phyloP scores from a whole-genome alignment of 2,797 vertebrate genomes.

The Sorex maritimensis region DNA sequence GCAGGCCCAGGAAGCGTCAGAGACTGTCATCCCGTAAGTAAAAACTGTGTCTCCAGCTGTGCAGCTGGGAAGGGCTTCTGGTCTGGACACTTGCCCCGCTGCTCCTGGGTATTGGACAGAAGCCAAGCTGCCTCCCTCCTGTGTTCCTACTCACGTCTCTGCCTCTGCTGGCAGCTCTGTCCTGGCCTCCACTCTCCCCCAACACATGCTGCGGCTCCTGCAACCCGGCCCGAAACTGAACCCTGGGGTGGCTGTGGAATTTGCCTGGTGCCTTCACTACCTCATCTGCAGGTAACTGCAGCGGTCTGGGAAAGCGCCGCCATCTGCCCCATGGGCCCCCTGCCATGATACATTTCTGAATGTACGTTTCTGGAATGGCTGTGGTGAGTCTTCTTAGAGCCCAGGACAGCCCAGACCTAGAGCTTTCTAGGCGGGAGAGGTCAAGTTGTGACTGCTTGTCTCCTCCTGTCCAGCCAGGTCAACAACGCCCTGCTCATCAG shows the following conservation, averaged over 20 bases:
- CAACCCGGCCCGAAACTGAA: constrained; percentile 92
- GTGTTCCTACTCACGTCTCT: constrained; percentile 40
- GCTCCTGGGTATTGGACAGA: neutral
- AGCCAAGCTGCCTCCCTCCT: neutral
- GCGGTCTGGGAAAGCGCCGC: constrained; percentile 31
- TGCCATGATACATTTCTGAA: constrained; percentile 35
- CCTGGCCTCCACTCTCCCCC: constrained; percentile 92
- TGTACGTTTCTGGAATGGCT: constrained; percentile 48
- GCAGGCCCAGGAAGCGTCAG: constrained; percentile 93
- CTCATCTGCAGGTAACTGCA: constrained; percentile 94
- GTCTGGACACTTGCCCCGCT: neutral
- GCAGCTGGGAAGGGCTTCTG: constrained; percentile 1
- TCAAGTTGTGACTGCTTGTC: constrained; percentile 53
- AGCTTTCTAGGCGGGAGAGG: constrained; percentile 40
- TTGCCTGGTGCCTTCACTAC: constrained; percentile 98
- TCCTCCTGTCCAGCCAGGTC: constrained; percentile 87
- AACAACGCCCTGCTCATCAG: constrained; percentile 90
- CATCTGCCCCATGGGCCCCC: constrained; percentile 1
- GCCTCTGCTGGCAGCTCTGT: constrained; percentile 90
- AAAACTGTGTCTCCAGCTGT: neutral
- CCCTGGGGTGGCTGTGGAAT: constrained; percentile 94
- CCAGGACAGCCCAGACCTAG: neutral
- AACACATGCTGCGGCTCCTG: constrained; percentile 92
- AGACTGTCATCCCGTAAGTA: constrained; percentile 95
- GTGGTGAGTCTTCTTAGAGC: constrained; percentile 34